Conservation (phyloP, 2,113 vertebrate genomes). For the Synchiropus splendidus region DNA sequence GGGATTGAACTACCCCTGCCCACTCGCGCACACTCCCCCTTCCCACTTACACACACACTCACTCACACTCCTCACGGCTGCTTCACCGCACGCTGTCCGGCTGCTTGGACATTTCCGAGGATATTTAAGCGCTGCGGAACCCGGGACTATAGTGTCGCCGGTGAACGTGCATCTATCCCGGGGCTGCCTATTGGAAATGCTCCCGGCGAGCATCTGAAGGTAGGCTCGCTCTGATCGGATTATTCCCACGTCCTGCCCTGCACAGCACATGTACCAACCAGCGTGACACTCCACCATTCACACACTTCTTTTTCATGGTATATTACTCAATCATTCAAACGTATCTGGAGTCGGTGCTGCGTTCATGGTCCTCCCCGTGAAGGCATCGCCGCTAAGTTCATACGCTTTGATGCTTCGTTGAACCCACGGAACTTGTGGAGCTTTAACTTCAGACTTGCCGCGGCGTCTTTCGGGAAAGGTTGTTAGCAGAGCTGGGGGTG, state of each 20-base stretch:
- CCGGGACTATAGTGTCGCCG: constrained; percentile 37
- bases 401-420: background rate
- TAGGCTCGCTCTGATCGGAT: constrained; percentile 41
- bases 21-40: constrained; percentile 32
- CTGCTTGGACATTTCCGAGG: constrained; percentile 54
- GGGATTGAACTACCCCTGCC: constrained; percentile 5
- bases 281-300: constrained; percentile 29
- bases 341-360: constrained; percentile 3
- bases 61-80: constrained; percentile 7
- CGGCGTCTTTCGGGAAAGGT: background rate
- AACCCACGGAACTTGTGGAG: constrained; percentile 6
- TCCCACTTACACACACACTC: constrained; percentile 24
- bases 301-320: constrained; percentile 6
- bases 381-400: constrained; percentile 1
- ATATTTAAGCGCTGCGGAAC: constrained; percentile 33
- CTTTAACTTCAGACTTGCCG: background rate
- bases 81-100: constrained; percentile 29
- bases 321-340: constrained; percentile 9
- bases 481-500: background rate
- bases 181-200: constrained; percentile 51
- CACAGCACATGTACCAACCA: constrained; percentile 14
- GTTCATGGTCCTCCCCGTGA: background rate
- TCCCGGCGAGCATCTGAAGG: constrained; percentile 48
- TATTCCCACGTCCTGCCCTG: constrained; percentile 22
- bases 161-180: constrained; percentile 45